A percentile compares a stretch with the other conserved stretches of the same genome.
phyloP scores from a whole-genome alignment of 2,888 invertebrate genomes.

The Cerastis leucographa region DNA sequence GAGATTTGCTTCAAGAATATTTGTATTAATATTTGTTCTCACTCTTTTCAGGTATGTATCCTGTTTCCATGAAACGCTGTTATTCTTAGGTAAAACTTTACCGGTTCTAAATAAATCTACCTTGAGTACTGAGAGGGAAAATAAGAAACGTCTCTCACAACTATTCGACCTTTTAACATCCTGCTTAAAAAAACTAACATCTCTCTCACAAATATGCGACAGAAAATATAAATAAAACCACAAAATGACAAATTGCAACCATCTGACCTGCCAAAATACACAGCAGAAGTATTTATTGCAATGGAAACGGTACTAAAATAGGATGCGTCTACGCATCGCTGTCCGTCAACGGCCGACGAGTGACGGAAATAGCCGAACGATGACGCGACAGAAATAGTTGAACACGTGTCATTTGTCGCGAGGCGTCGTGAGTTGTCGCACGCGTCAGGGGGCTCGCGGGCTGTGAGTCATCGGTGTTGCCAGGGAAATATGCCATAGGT shows the following conservation, averaged over 20 bases:
- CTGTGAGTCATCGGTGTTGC: conserved; percentile 60
- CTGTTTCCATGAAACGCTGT: not conserved
- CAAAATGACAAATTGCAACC: conserved; percentile 55
- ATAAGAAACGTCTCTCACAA: not conserved
- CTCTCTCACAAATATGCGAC: conserved; percentile 26
- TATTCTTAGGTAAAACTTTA: conserved; percentile 15
- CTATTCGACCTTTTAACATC: conserved; percentile 6
- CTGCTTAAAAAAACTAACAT: conserved; percentile 16
- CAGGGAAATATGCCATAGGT: not conserved
- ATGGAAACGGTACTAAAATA: conserved; percentile 59
- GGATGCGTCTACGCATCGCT: conserved; percentile 59
- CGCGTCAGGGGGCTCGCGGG: conserved; percentile 23
- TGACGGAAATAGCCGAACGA: conserved; percentile 66
- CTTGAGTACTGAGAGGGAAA: not conserved
- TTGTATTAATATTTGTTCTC: conserved; percentile 13
- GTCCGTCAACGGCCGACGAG: conserved; percentile 64
- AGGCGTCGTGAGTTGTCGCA: conserved; percentile 51
- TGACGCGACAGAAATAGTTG: conserved; percentile 65
- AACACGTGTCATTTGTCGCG: conserved; percentile 59
- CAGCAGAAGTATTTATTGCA: conserved; percentile 58
- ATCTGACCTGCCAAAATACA: conserved; percentile 55
- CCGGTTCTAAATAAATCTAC: not conserved
- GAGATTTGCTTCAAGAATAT: not conserved
- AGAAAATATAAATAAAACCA: conserved; percentile 48
- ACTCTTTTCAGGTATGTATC: conserved; percentile 55